These are phyloP conservation scores for Morus bassanus DNA, from an alignment of 2,797 vertebrate species.

Conservation along the genomic window DNA sequence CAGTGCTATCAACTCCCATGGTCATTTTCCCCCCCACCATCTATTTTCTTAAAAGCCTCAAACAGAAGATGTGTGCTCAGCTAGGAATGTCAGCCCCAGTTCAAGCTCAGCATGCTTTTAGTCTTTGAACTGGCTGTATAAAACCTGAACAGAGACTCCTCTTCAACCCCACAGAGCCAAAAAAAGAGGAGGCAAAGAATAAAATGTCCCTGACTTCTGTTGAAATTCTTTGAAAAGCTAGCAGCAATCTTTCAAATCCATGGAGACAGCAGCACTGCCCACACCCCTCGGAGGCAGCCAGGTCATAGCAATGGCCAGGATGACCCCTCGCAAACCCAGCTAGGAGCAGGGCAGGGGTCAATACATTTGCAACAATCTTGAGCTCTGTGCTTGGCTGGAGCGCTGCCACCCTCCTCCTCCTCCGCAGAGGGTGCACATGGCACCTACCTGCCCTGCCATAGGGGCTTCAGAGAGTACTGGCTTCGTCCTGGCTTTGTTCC, in stretches of 20 bases:
- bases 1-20: not conserved
- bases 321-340: accelerated
- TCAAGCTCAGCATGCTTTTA: not conserved
- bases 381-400: not conserved
- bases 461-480: not conserved
- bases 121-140: not conserved
- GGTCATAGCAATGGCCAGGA: not conserved
- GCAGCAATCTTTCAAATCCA: not conserved
- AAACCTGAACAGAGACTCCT: not conserved
- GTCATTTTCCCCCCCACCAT: not conserved
- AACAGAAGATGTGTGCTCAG: not conserved
- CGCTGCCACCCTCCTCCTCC: not conserved
- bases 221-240: not conserved
- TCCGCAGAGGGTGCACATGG: not conserved
- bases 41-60: not conserved
- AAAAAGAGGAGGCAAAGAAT: not conserved
- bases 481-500: not conserved
- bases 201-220: not conserved
- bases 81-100: not conserved
- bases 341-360: not conserved
- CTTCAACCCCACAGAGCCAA: not conserved
- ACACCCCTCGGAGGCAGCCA: not conserved
- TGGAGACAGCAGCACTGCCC: not conserved
- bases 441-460: not conserved
- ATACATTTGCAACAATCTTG: accelerated